phyloP scores from a whole-genome alignment of 2,113 vertebrate genomes.

The Pelvicachromis taeniatus region DNA sequence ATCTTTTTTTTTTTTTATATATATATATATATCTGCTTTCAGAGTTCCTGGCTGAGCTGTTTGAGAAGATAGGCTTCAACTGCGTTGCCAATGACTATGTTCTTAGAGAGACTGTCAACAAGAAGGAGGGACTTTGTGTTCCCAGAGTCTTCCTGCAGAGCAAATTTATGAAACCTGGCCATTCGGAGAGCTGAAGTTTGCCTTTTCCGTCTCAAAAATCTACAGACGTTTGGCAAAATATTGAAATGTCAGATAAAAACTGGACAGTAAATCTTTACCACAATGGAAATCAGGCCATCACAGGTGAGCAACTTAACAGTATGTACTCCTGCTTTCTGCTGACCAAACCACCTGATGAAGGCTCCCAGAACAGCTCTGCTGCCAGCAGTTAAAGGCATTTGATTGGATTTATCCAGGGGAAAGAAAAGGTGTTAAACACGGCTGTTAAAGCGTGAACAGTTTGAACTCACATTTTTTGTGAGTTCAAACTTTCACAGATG shows the following conservation, averaged over 20 bases:
- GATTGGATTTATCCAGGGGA: neutral
- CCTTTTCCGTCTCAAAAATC: neutral
- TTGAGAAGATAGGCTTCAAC: conserved; percentile 75
- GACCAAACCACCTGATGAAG: neutral
- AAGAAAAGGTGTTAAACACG: neutral
- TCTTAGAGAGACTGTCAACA: conserved; percentile 90
- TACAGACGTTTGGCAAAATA: neutral
- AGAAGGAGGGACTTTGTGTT: conserved; percentile 88
- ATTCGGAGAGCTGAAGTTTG: neutral
- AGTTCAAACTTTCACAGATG: neutral
- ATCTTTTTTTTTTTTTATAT: neutral
- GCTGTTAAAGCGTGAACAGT: neutral
- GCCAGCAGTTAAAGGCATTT: neutral
- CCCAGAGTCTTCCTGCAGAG: conserved; percentile 92
- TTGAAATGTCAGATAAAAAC: neutral
- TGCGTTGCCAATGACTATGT: conserved; percentile 83
- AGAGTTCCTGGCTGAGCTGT: conserved; percentile 85
- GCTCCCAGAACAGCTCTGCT: neutral
- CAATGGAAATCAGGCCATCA: neutral
- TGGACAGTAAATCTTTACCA: neutral
- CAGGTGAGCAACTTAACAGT: neutral
- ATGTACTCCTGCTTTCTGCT: neutral
- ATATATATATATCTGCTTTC: neutral
- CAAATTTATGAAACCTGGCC: conserved; percentile 82
- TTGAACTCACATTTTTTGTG: neutral